Percentiles rank a stretch among this genome's conserved stretches.
Conservation (phyloP, 2,888 invertebrate genomes). For the Nomada lathburiana region DNA sequence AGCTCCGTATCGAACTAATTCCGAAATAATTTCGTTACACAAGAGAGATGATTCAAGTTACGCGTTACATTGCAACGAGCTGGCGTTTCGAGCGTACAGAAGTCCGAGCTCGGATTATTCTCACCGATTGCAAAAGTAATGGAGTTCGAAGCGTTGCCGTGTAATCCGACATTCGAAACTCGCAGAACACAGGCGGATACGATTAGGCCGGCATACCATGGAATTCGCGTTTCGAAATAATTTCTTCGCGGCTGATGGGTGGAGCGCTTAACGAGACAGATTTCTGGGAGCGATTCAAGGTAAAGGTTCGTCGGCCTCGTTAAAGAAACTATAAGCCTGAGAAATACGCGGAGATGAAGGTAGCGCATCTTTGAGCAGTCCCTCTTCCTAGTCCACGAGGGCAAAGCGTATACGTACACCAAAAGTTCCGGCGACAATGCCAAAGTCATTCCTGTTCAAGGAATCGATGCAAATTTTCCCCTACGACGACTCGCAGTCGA, state of each 20-base stretch:
- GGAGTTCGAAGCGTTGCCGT: not conserved
- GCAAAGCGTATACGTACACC: too few relatives aligned
- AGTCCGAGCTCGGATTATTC: not conserved
- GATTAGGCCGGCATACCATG: not conserved
- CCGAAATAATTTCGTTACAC: not conserved
- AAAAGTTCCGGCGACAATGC: not conserved
- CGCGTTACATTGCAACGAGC: not conserved
- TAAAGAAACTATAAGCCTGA: not conserved
- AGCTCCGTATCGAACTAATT: not conserved
- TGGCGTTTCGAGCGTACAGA: not conserved
- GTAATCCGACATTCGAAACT: not conserved
- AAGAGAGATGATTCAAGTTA: not conserved
- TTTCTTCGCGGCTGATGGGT: not conserved
- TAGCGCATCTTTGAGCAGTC: not conserved
- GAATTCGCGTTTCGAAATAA: not conserved
- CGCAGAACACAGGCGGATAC: not conserved
- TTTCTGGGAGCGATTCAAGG: slow-evolving; percentile 4
- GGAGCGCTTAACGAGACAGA: not conserved
- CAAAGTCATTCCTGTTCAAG: not conserved
- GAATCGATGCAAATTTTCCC: slow-evolving; percentile 5
- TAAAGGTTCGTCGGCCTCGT: slow-evolving; percentile 4
- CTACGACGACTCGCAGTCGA: not conserved
- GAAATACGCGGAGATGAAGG: not conserved
- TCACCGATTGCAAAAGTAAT: not conserved
- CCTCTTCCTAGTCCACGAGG: not conserved